Percentiles rank a stretch among this genome's conserved stretches.
Evolutionary conservation across 30 jellyfish, hydroid and myxozoan genomes (phyloP).

Genomic region (Cassiopea andromeda): DNA sequence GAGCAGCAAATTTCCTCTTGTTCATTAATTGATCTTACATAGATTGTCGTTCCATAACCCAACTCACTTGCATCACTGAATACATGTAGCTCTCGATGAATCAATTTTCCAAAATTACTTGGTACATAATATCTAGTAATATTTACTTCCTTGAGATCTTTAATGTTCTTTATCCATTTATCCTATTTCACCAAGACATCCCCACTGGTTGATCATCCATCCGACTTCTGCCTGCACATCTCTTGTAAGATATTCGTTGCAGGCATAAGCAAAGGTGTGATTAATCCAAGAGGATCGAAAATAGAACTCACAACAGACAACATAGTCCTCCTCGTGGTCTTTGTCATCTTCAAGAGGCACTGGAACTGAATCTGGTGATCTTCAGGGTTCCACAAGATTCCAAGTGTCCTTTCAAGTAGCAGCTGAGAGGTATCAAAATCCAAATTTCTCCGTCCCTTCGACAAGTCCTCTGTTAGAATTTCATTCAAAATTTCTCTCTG

Average conservation of each 20-base stretch:
- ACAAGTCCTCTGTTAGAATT: constrained; percentile 19
- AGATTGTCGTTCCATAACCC: constrained; percentile 65
- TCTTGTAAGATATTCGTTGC: constrained; percentile 30
- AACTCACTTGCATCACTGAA: constrained; percentile 60
- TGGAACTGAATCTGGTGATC: constrained; percentile 40
- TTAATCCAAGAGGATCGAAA: constrained; percentile 35
- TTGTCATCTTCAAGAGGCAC: constrained; percentile 5
- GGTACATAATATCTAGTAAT: constrained; percentile 44
- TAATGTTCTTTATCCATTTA: constrained; percentile 35
- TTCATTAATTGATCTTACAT: constrained; percentile 38
- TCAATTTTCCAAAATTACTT: constrained; percentile 42
- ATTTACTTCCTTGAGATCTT: constrained; percentile 24
- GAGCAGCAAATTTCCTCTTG: constrained; percentile 42
- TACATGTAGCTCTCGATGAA: constrained; percentile 60
- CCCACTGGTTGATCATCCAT: no score
- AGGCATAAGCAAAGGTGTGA: constrained; percentile 38
- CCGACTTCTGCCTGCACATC: constrained; percentile 27
- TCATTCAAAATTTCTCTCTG: constrained; percentile 32
- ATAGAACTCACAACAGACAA: constrained; percentile 10
- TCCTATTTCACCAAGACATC: constrained; percentile 26
- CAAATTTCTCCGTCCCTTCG: constrained; percentile 1
- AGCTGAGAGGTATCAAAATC: constrained; percentile 22
- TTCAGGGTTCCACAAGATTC: constrained; percentile 40
- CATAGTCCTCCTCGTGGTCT: constrained; percentile 9
- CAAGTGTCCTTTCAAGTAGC: constrained; percentile 50